Conservation (phyloP, 2,797 vertebrate species). For the Coranthus polyacanthus region DNA sequence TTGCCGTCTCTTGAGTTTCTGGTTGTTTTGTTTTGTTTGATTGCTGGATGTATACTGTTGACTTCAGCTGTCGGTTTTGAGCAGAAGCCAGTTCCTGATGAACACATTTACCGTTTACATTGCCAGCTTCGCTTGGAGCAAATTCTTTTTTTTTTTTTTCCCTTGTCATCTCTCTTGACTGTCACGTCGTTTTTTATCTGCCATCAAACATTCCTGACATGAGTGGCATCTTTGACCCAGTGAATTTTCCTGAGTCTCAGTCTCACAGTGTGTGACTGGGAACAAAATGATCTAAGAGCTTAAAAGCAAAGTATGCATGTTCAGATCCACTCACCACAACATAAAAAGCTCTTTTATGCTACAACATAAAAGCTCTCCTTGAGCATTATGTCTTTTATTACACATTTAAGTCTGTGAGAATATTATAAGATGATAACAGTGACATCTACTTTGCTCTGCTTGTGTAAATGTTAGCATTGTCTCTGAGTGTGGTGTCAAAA, state of each 20-base stretch:
- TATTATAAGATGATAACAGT: background rate
- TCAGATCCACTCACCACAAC: background rate
- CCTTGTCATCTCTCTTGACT: background rate
- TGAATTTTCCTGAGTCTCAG: constrained; percentile 7
- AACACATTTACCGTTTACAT: constrained; percentile 13
- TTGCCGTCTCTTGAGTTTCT: constrained; percentile 39
- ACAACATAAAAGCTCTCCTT: background rate
- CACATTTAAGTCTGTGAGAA: background rate
- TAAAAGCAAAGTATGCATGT: constrained; percentile 1
- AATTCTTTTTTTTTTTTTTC: background rate
- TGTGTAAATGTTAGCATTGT: constrained; percentile 42
- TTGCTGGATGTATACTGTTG: constrained; percentile 4
- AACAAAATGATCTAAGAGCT: constrained; percentile 31
- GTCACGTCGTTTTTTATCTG: constrained; percentile 13
- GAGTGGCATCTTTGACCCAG: constrained; percentile 4
- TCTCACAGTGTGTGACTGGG: constrained; percentile 5
- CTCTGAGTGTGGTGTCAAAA: constrained; percentile 28
- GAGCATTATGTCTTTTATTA: background rate
- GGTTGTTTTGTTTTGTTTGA: constrained; percentile 37
- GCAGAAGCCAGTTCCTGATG: constrained; percentile 5
- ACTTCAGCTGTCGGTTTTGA: constrained; percentile 1
- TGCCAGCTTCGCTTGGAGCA: accelerated
- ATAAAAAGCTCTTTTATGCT: background rate
- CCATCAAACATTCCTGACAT: constrained; percentile 14
- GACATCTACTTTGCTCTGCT: constrained; percentile 24